phyloP scores from a whole-genome alignment of 1,140 invertebrate species.

The Dinoponera quadriceps region DNA sequence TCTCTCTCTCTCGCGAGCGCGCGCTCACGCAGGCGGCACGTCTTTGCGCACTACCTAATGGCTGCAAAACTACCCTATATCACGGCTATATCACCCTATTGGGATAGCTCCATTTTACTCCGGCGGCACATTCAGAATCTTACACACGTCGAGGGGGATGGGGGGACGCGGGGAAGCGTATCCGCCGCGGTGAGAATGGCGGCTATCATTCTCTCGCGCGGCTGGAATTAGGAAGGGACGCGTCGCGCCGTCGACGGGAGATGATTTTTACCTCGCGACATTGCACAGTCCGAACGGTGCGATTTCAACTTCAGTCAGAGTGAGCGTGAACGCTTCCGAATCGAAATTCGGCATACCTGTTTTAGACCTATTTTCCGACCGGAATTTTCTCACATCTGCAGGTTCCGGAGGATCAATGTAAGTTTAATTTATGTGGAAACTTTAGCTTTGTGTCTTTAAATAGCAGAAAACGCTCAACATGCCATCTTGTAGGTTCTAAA shows the following conservation, averaged over 20 bases:
- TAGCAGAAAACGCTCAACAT: no score
- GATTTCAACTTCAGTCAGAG: no score
- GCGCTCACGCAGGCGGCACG: neutral
- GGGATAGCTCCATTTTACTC: constrained; percentile 41
- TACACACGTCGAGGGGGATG: neutral
- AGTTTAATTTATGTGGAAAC: no score
- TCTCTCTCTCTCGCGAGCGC: neutral
- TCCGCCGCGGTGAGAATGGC: neutral
- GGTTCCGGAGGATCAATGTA: no score
- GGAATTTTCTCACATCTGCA: no score
- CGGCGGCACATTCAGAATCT: constrained; percentile 29
- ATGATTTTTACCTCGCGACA: constrained; percentile 42
- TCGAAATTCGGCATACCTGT: no score
- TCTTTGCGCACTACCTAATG: constrained; percentile 40
- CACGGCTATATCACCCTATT: constrained; percentile 40
- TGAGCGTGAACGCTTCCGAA: no score
- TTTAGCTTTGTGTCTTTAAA: no score
- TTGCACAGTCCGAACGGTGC: neutral
- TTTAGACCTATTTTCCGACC: no score
- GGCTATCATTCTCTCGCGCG: constrained; percentile 1
- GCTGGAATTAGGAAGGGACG: neutral
- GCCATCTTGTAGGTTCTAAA: no score
- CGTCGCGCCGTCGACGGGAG: neutral
- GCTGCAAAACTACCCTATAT: constrained; percentile 36
- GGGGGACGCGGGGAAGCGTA: constrained; percentile 8